Evolutionary conservation across 2,113 vertebrate genomes (phyloP).

Genomic region (Phylloscopus trochilus): DNA sequence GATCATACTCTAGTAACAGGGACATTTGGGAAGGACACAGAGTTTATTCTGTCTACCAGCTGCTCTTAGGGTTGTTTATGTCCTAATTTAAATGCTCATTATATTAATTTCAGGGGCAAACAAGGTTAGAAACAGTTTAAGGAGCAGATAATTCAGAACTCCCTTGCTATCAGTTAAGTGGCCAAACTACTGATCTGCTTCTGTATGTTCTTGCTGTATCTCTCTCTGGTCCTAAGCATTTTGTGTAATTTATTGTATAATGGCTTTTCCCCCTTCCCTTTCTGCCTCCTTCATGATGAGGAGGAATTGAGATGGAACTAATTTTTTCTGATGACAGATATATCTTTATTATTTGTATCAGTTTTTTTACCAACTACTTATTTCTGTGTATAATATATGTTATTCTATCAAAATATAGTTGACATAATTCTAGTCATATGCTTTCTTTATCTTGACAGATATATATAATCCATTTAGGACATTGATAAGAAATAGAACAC

Average conservation of each 20-base stretch:
- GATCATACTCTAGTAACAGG: not conserved
- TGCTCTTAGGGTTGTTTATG: not conserved
- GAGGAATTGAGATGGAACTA: not conserved
- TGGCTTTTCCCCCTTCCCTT: accelerated
- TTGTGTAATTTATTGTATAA: not conserved
- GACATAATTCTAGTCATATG: accelerated
- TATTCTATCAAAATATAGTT: not conserved
- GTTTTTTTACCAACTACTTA: not conserved
- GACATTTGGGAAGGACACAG: not conserved
- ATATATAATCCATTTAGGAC: not conserved
- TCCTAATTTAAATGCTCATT: not conserved
- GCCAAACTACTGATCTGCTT: not conserved
- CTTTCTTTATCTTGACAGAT: not conserved
- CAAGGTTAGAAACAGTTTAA: not conserved
- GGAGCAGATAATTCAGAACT: not conserved
- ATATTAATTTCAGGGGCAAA: not conserved
- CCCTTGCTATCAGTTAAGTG: not conserved
- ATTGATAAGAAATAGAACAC: not conserved
- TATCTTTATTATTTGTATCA: not conserved
- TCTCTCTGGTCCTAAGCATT: not conserved
- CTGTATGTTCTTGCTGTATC: not conserved
- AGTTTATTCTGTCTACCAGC: not conserved
- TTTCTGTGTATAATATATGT: not conserved
- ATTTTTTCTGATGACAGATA: not conserved
- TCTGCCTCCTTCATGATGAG: not conserved